phyloP scores from a whole-genome alignment of 1,140 invertebrate species.

The Tetragonula clypearis region DNA sequence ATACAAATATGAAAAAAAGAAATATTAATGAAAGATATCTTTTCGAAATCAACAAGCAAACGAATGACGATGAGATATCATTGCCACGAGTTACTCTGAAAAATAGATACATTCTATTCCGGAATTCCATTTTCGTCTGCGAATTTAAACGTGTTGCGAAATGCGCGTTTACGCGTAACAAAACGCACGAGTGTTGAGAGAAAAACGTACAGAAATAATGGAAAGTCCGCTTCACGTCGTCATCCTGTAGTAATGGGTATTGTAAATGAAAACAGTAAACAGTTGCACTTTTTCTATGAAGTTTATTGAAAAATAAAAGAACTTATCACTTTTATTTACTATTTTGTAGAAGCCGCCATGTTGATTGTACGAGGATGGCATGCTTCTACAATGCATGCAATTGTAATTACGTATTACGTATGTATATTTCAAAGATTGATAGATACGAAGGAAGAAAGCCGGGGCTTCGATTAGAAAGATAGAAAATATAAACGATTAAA shows the following conservation, averaged over 20 bases:
- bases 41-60: not conserved
- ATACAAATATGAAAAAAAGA: too few species aligned
- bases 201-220: not conserved
- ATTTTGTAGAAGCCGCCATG: constrained; percentile 24
- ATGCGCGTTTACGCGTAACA: not conserved
- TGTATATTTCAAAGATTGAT: too few species aligned
- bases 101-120: not conserved
- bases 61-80: not conserved
- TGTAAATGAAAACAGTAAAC: not conserved
- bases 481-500: too few species aligned
- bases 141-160: not conserved
- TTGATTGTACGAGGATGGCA: not conserved
- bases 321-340: constrained; percentile 22
- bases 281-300: not conserved
- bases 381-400: not conserved
- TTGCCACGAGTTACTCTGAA: not conserved
- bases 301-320: not conserved
- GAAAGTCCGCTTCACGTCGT: not conserved
- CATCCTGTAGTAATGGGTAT: not conserved
- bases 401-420: not conserved
- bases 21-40: not conserved
- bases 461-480: too few species aligned
- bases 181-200: not conserved
- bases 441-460: too few species aligned
- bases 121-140: not conserved